phyloP scores from a whole-genome alignment of 2,113 vertebrate species.

The Chionodraco myersi region DNA sequence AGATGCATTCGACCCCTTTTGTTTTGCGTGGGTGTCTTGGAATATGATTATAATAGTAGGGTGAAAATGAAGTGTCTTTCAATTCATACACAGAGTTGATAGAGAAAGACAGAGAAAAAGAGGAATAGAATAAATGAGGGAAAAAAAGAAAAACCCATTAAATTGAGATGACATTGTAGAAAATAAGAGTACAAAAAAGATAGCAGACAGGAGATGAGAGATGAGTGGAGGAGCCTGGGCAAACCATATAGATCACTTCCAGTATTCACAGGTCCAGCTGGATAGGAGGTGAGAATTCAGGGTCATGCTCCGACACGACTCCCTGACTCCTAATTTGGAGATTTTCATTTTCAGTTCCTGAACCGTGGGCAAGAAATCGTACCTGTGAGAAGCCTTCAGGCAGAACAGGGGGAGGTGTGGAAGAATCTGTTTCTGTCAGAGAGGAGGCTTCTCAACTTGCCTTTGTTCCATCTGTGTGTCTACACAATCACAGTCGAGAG shows the following conservation, averaged over 20 bases:
- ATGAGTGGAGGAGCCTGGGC: conserved; percentile 11
- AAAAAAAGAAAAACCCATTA: not conserved
- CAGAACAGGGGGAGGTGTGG: conserved; percentile 84
- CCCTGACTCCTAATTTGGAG: conserved; percentile 83
- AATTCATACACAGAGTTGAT: not conserved
- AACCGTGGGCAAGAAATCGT: conserved; percentile 83
- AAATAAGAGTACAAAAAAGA: conserved; percentile 20
- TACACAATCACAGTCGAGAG: conserved; percentile 24
- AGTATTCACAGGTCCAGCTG: conserved; percentile 74
- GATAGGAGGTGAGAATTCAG: conserved; percentile 82
- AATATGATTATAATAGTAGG: not conserved
- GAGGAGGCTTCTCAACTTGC: conserved; percentile 36
- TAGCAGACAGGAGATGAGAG: not conserved
- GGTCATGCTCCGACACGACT: conserved; percentile 85
- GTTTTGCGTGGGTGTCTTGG: not conserved
- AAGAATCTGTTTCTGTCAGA: conserved; percentile 79
- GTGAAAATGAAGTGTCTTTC: not conserved
- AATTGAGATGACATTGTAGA: conserved; percentile 7
- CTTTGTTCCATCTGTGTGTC: conserved; percentile 39
- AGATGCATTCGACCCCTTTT: not conserved
- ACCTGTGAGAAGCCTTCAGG: conserved; percentile 86
- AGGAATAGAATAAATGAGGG: not conserved
- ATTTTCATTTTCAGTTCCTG: conserved; percentile 86
- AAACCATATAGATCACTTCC: conserved; percentile 57
- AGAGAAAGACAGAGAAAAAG: not conserved